Conservation (phyloP, 2,113 vertebrate species). For the Grammomys surdaster region DNA sequence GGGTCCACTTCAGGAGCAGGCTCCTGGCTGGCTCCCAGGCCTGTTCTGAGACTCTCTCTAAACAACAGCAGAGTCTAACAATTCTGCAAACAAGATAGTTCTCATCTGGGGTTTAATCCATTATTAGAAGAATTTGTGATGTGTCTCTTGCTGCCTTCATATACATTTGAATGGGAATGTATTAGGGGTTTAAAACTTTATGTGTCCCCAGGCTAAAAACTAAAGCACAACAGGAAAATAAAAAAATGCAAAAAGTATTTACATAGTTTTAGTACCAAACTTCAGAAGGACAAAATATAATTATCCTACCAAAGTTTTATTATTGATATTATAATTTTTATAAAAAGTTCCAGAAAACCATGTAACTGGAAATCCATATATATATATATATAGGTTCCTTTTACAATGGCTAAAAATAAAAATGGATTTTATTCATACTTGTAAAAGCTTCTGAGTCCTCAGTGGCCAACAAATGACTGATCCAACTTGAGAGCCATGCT, state of each 20-base stretch:
- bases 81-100: constrained; percentile 83
- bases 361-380: not conserved
- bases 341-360: not conserved
- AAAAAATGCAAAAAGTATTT: not conserved
- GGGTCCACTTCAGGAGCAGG: constrained; percentile 71
- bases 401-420: constrained; percentile 30
- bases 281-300: not conserved
- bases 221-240: not conserved
- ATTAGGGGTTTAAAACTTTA: constrained; percentile 29
- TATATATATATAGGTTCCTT: not conserved
- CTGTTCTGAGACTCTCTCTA: constrained; percentile 78
- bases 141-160: constrained; percentile 13
- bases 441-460: not conserved
- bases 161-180: constrained; percentile 60
- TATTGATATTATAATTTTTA: constrained; percentile 47
- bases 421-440: not conserved
- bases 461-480: not conserved
- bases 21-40: constrained; percentile 63
- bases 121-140: constrained; percentile 75
- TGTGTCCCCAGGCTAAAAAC: not conserved
- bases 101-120: constrained; percentile 69
- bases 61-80: constrained; percentile 80
- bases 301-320: constrained; percentile 57
- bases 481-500: not conserved
- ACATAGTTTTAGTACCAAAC: constrained; percentile 29